Percentiles rank a stretch among this genome's conserved stretches.
Conservation (phyloP, 1,140 invertebrate genomes). For the Cyrtorhinus lividipennis region DNA sequence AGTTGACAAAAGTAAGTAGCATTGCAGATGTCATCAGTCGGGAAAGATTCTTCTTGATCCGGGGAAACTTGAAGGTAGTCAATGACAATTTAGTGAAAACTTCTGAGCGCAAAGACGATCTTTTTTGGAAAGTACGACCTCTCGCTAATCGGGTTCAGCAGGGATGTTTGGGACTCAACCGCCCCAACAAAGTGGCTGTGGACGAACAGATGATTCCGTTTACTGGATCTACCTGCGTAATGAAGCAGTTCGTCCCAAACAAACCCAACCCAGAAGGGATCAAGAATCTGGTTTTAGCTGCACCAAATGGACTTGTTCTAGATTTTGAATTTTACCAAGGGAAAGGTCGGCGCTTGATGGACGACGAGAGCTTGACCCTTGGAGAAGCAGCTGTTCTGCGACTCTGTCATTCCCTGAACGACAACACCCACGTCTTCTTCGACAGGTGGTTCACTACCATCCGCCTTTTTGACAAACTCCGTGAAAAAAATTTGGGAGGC, state of each 20-base stretch:
- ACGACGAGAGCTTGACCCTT: no score
- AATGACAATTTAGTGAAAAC: not conserved
- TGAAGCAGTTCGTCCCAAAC: constrained; percentile 16
- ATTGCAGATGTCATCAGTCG: not conserved
- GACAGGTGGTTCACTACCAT: constrained; percentile 24
- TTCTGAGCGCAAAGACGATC: not conserved
- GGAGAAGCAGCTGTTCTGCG: constrained; percentile 9
- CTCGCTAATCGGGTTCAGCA: not conserved
- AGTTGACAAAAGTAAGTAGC: not conserved
- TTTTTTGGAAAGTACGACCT: not conserved
- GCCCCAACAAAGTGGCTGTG: not conserved
- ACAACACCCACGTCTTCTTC: constrained; percentile 25
- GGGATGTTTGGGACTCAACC: not conserved
- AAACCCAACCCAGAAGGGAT: constrained; percentile 23
- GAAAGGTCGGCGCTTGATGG: not conserved
- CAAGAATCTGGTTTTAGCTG: constrained; percentile 22
- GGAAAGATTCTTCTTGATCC: not conserved
- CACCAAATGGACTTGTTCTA: constrained; percentile 20
- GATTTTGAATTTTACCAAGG: constrained; percentile 17
- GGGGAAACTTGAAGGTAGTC: not conserved
- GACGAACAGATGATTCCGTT: not conserved
- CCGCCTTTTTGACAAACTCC: constrained; percentile 3
- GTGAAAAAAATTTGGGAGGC: constrained; percentile 11
- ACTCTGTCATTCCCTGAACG: constrained; percentile 22
- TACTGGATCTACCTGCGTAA: not conserved